Base-by-base conservation (phyloP, 1,140 invertebrate species). In the Holcopasites calliopsidis region DNA sequence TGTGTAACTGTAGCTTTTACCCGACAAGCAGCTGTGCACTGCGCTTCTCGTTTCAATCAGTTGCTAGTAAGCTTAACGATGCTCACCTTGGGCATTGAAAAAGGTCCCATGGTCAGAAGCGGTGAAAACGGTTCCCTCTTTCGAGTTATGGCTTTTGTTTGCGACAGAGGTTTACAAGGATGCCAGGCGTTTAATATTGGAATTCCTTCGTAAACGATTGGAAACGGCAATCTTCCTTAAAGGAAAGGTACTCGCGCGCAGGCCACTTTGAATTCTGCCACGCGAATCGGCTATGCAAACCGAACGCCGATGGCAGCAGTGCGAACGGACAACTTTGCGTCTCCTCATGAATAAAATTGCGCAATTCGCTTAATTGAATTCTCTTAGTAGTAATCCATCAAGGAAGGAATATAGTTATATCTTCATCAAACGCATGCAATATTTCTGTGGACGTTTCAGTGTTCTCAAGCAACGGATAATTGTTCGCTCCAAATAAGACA, bases 111-210 rank as follows among this genome's bases (percentile, higher is more conserved):
- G 42, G 40, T 42, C 18, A 18, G 16, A 26, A 3, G 16, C 3
- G 11, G 10, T n/a, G 16, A 18, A 50, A 58, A 58, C 16, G 18
- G 18, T 5, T 28, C 33, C 21, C 31, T 49, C n/a, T n/a, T 40
- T 11, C 33, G 44, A 71, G 23, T 50, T 62, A 62, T 23, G 35
- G 31, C 49, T 65, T 65, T 73, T 73, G 61, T 65, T 40, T 40
- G 28, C 28, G 49, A 54, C 28, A 44, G 21, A 62, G 21, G 31
- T 71, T 73, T 47, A 44, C 61, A 73, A 54, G 10, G 31, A 60
- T 49, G 18, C 21, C 61, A 35, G 31, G 61, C 11, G 21, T 21
- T 72, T 54, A 44, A 65, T 65, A 35, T 31, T 31, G n/a, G 35
- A n/a, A 44, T 54, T 54, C 33, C 60, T 16, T 38, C 26, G 21